Percentiles rank a stretch among this genome's conserved stretches.
These are phyloP conservation scores for Oncopeltus fasciatus DNA, from an alignment of 1,140 invertebrate genomes.

Conservation along the genomic window DNA sequence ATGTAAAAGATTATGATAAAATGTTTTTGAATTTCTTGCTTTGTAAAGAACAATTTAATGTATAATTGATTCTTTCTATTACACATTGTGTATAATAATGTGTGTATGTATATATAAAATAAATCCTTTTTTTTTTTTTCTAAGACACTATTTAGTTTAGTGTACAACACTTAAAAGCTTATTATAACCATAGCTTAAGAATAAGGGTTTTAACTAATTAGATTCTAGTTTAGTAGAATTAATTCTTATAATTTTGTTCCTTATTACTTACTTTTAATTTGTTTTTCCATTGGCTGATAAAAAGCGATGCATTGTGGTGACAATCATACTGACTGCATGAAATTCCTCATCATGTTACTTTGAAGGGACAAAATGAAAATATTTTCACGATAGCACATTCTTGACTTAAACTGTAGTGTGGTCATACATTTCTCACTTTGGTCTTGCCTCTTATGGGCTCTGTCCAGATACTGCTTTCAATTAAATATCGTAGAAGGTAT, in stretches of 20 bases:
- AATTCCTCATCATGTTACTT: neutral
- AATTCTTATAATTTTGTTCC: neutral
- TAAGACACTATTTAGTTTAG: neutral
- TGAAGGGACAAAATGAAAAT: neutral
- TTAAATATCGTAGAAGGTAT: too few relatives aligned
- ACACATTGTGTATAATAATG: too few relatives aligned
- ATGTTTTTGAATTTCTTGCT: too few relatives aligned
- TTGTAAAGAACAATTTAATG: too few relatives aligned
- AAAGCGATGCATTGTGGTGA: conserved; percentile 15
- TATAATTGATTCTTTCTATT: too few relatives aligned
- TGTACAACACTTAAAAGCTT: neutral
- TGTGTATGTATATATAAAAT: too few relatives aligned
- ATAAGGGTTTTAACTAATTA: neutral
- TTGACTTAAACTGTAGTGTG: neutral
- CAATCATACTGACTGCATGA: conserved; percentile 12
- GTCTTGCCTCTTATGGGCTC: too few relatives aligned
- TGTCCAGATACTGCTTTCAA: too few relatives aligned
- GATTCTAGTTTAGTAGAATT: conserved; percentile 5
- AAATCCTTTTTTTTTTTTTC: too few relatives aligned
- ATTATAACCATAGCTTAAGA: conserved; percentile 1
- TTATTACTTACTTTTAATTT: neutral
- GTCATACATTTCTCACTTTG: too few relatives aligned
- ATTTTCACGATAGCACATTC: neutral
- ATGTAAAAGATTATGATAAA: too few relatives aligned
- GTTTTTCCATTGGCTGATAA: conserved; percentile 15